Evolutionary conservation across 1,140 invertebrate genomes (phyloP), one percentile per base, ranked within the genome.

Genomic region (Micrasema minimum): DNA sequence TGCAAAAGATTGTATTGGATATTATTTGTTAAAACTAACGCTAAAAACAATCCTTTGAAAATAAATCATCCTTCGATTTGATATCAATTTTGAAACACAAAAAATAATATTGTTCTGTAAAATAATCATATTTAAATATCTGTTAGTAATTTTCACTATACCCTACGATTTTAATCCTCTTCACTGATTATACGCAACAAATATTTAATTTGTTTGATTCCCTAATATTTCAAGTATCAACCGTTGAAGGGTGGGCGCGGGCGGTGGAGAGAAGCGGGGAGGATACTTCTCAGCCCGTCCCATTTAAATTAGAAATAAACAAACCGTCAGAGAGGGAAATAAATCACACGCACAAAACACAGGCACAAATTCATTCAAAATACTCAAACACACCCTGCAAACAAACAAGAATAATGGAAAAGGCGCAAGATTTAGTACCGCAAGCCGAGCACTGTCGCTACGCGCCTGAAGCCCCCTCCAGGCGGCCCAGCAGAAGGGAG

Each of bases 401-500:
- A 71, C 72, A 71, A 74, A 74, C 72, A 70, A 69, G 61, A 68
- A 48, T 61, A 59, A 55, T 61, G 53, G n/a, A n/a, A n/a, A n/a
- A n/a, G 10, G 55, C 16, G 59, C 45, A 48, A 46, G 43, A 37
- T 18, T 11, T 38, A 31, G 64, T 41, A 62, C 5, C 50, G 45
- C 57, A 20, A 38, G 66, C 11, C 41, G 65, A 12, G 46, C 31
- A 3, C 10, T 18, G 11, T 9, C 23, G 23, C 66, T 16, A 11
- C 35, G 38, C 51, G 53, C 16, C 51, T 59, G 37, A 26, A 37
- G 38, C 18, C 37, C 18, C 20, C n/a, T n/a, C n/a, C n/a, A n/a
- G n/a, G n/a, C n/a, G n/a, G n/a, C n/a, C 18, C 57, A 66, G 53
- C 64, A 69, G 79, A 82, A 85, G 82, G 81, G 82, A 83, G 82